Base-by-base conservation (phyloP, 2,797 vertebrate genomes). In the Coracias cyanogaster region DNA sequence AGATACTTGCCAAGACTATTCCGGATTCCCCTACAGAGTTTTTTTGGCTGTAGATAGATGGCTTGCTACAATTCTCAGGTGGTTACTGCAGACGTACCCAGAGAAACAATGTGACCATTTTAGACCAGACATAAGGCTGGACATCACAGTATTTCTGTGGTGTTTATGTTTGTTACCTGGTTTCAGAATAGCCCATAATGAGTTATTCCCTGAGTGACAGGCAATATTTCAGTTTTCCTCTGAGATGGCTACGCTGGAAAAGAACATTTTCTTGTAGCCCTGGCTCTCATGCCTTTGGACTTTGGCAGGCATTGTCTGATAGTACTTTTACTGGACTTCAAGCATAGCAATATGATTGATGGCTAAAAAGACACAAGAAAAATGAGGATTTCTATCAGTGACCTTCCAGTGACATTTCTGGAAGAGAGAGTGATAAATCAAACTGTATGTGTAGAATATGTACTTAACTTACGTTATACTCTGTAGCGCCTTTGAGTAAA, bases 261-360 rank as follows among this genome's bases (percentile, higher is more conserved):
- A 94, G 45, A 95, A 41, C n/a, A 15, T 78, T 60, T 43, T 91
- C 54, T 94, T 28, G 73, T 46, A 94, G 41, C 19, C 26, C 41
- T 73, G 43, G 25, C 61, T 86, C 19, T 81, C 8, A 14, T 39
- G 43, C 35, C 35, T 92, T 79, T 94, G 52, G 77, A 33, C n/a
- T 93, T 95, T 91, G 78, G 57, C 57, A 92, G 72, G 69, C 82
- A 92, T 25, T 95, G 81, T 81, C 65, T 94, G 86, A 87, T 89
- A 76, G 57, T 73, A 92, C 31, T 89, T 94, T 89, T 82, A 37
- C 55, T 83, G 72, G 83, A 52, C 58, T 92, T 86, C 85, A 77
- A 82, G 52, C 65, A 77, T 71, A 91, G 26, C 61, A 54, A 25
- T 80, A 61, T 89, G 82, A 86, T 61, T 90, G 93, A 82, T 84